Conservation (phyloP, 2,113 vertebrate genomes). For the Myrmecobius fasciatus region DNA sequence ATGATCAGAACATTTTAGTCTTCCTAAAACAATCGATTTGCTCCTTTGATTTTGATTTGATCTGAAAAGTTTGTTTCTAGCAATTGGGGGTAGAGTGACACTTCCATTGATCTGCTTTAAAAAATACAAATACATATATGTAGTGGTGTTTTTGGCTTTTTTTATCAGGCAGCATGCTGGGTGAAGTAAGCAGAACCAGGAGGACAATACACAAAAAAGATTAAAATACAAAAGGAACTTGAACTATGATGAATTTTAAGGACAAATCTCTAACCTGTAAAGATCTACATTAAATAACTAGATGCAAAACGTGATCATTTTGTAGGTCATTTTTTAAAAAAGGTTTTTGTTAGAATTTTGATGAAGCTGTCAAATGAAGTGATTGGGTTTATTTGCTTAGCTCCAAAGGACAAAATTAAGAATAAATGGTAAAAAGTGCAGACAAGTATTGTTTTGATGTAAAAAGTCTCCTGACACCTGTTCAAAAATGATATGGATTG, state of each 20-base stretch:
- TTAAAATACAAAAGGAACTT: neutral
- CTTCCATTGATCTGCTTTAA: neutral
- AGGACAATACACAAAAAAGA: neutral
- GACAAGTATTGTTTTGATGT: neutral
- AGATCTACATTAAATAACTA: neutral
- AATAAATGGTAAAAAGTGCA: neutral
- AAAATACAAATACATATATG: neutral
- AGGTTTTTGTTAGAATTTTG: neutral
- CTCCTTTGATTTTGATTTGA: neutral
- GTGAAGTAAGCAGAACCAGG: neutral
- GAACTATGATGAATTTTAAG: neutral
- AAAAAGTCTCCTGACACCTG: neutral
- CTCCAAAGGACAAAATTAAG: neutral
- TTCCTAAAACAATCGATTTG: neutral
- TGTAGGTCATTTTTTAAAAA: neutral
- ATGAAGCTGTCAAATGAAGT: neutral
- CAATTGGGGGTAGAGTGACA: neutral
- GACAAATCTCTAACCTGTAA: neutral
- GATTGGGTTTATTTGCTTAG: neutral
- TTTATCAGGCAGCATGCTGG: neutral
- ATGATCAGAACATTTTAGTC: neutral
- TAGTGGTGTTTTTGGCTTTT: neutral
- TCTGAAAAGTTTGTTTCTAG: neutral
- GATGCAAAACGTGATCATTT: neutral
- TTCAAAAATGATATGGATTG: neutral